phyloP scores from a whole-genome alignment of 37 sponge, comb jelly and placozoan genomes.

The Bolinopsis microptera region DNA sequence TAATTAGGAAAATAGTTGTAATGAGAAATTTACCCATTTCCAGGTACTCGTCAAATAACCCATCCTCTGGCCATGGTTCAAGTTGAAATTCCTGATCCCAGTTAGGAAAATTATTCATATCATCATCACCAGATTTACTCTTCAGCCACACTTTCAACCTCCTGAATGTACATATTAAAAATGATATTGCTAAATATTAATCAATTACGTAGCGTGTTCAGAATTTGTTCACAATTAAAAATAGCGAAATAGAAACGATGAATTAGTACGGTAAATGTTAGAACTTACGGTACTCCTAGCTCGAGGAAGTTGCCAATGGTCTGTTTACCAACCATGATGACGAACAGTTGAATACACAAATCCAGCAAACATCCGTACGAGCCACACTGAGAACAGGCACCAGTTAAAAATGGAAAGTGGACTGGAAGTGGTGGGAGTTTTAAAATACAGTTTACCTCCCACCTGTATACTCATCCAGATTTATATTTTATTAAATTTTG shows the following conservation, averaged over 20 bases:
- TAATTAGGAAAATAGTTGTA: too few relatives aligned
- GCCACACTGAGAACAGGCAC: slow-evolving; percentile 74
- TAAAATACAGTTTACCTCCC: background rate
- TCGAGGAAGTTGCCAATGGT: slow-evolving; percentile 86
- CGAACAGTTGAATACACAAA: slow-evolving; percentile 88
- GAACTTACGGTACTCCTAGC: slow-evolving; percentile 84
- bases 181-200: background rate
- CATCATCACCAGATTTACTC: slow-evolving; percentile 38
- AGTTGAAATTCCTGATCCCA: slow-evolving; percentile 96
- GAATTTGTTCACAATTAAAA: background rate
- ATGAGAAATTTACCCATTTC: slow-evolving; percentile 83
- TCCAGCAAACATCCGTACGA: slow-evolving; percentile 95
- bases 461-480: background rate
- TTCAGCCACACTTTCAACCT: slow-evolving; percentile 61
- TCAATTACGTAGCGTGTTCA: background rate
- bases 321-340: slow-evolving; percentile 94
- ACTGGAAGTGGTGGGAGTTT: background rate
- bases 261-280: background rate
- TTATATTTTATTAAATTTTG: background rate
- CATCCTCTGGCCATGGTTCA: slow-evolving; percentile 72
- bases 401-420: too few relatives aligned
- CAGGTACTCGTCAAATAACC: slow-evolving; percentile 94
- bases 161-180: too few relatives aligned
- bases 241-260: background rate
- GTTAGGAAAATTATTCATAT: slow-evolving; percentile 70